Conservation (phyloP, 2,797 vertebrate genomes). For the Mus caroli region DNA sequence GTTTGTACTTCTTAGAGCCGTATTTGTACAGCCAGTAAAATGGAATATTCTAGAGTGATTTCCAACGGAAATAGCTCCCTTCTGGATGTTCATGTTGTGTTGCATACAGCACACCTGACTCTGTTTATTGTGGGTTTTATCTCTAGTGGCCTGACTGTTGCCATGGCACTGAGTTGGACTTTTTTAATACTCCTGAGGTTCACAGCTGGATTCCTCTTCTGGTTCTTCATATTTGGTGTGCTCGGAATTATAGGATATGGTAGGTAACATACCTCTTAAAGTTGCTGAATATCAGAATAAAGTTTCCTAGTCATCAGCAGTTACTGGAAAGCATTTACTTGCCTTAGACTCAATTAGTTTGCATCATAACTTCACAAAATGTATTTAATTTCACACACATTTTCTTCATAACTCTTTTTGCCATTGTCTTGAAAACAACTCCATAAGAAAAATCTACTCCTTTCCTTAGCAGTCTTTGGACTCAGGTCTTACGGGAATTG, state of each 20-base stretch:
- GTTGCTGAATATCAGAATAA: not conserved
- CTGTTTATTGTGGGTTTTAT: conserved; percentile 69
- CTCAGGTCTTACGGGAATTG: not conserved
- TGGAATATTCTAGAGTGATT: conserved; percentile 22
- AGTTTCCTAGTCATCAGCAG: conserved; percentile 4
- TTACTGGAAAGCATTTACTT: conserved; percentile 13
- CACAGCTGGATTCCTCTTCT: conserved; percentile 95
- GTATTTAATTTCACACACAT: conserved; percentile 26
- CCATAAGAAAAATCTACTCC: not conserved
- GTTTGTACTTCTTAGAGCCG: not conserved
- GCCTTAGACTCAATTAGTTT: not conserved
- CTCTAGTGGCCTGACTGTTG: conserved; percentile 93
- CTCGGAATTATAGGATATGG: conserved; percentile 94
- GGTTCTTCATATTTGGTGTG: conserved; percentile 94
- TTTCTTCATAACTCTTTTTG: not conserved
- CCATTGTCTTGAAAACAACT: not conserved
- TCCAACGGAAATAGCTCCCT: not conserved
- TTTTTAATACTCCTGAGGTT: conserved; percentile 96
- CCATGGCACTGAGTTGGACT: conserved; percentile 95
- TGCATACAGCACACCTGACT: not conserved
- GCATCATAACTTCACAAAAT: conserved; percentile 12
- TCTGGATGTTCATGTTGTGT: not conserved
- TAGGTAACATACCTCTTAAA: conserved; percentile 84
- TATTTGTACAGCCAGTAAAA: not conserved
- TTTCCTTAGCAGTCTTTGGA: not conserved